A percentile compares a stretch with the other conserved stretches of the same genome.
phyloP scores from a whole-genome alignment of 2,797 vertebrate species.

The Selene dorsalis region DNA sequence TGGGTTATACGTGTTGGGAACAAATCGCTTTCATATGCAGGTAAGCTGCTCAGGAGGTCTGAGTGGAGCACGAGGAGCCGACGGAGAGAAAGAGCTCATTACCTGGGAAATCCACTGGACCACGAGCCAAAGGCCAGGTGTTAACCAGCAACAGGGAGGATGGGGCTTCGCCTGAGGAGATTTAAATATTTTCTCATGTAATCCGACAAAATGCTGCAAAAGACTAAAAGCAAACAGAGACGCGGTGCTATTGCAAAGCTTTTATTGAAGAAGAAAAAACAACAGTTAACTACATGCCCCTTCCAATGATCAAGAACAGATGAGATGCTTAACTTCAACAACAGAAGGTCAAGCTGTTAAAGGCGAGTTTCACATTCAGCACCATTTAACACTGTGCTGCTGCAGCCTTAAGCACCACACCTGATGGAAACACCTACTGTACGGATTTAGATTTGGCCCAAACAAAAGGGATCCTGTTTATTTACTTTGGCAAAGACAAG shows the following conservation, averaged over 20 bases:
- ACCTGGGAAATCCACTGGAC: constrained; percentile 44
- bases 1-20: constrained; percentile 35
- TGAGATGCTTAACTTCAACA: constrained; percentile 48
- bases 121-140: constrained; percentile 45
- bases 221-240: constrained; percentile 33
- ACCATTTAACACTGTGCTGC: constrained; percentile 10
- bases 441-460: constrained; percentile 23
- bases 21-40: constrained; percentile 60
- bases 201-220: constrained; percentile 17
- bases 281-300: constrained; percentile 56
- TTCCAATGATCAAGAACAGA: constrained; percentile 56
- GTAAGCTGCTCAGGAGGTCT: constrained; percentile 45
- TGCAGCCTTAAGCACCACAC: constrained; percentile 11
- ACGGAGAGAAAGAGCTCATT: constrained; percentile 61
- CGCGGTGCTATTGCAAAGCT: constrained; percentile 70
- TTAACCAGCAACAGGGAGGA: constrained; percentile 41
- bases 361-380: constrained; percentile 23
- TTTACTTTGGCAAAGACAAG: constrained; percentile 68
- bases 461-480: constrained; percentile 47
- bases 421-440: constrained; percentile 42
- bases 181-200: constrained; percentile 3
- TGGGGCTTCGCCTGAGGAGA: neutral
- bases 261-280: constrained; percentile 76
- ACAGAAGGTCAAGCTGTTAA: constrained; percentile 32
- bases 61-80: constrained; percentile 17